These are phyloP conservation scores for Graphium colonna DNA, from an alignment of 2,888 invertebrate species.

Conservation along the genomic window DNA sequence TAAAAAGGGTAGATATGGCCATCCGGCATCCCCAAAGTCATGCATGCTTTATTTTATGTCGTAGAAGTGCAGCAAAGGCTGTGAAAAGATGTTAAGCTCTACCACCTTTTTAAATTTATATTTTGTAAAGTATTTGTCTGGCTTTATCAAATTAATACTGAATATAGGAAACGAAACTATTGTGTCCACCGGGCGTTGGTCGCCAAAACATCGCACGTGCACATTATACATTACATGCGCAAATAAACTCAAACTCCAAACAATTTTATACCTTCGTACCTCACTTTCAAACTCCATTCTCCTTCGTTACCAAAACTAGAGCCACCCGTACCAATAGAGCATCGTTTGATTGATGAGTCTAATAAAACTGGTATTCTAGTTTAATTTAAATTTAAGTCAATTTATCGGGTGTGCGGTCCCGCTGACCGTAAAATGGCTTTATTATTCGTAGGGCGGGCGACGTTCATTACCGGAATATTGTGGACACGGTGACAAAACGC, in stretches of 20 bases:
- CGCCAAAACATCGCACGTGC: slow-evolving; percentile 33
- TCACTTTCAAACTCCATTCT: slow-evolving; percentile 49
- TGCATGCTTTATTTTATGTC: too few relatives aligned
- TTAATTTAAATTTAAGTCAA: slow-evolving; percentile 80
- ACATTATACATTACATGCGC: background rate
- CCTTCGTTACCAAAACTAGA: slow-evolving; percentile 34
- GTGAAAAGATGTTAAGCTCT: too few relatives aligned
- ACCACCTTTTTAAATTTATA: too few relatives aligned
- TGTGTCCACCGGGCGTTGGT: slow-evolving; percentile 39
- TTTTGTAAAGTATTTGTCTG: too few relatives aligned
- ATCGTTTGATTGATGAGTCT: slow-evolving; percentile 77
- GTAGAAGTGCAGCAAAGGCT: too few relatives aligned
- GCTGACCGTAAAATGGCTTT: slow-evolving; percentile 72
- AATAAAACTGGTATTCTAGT: slow-evolving; percentile 78
- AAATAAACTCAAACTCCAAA: slow-evolving; percentile 31
- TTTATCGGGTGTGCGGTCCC: slow-evolving; percentile 64
- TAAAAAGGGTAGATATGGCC: too few relatives aligned
- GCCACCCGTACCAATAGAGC: slow-evolving; percentile 50
- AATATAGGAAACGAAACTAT: too few relatives aligned
- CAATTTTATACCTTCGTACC: slow-evolving; percentile 39
- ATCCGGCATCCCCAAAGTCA: too few relatives aligned
- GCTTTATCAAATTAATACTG: too few relatives aligned
- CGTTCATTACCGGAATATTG: slow-evolving; percentile 51
- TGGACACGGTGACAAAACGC: slow-evolving; percentile 31
- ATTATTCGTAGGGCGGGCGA: slow-evolving; percentile 55